A percentile compares a stretch with the other conserved stretches of the same genome.
These are phyloP conservation scores for Halictus ligatus DNA, from an alignment of 2,888 invertebrate genomes.

Conservation along the genomic window DNA sequence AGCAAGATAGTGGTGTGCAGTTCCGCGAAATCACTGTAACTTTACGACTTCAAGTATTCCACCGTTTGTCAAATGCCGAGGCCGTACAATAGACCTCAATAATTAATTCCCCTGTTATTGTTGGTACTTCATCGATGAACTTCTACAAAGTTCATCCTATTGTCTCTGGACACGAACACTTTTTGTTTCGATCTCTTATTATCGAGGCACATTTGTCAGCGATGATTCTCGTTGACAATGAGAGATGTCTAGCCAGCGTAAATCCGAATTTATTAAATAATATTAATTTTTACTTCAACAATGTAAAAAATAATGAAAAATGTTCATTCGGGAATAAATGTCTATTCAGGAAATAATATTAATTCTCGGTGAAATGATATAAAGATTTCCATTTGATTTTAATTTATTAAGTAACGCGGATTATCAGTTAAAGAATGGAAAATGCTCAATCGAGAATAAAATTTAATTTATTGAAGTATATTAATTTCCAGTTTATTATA, in stretches of 20 bases:
- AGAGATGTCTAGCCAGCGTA: not conserved
- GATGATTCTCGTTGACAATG: not conserved
- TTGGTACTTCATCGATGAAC: slow-evolving; percentile 25
- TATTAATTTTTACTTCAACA: not conserved
- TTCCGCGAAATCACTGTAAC: slow-evolving; percentile 35
- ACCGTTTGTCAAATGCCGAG: slow-evolving; percentile 17
- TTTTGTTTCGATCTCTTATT: not conserved
- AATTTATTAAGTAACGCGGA: not conserved
- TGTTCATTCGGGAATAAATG: not conserved
- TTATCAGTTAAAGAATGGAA: not conserved
- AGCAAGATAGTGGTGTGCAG: slow-evolving; percentile 18
- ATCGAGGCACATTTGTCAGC: not conserved
- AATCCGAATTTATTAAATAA: not conserved
- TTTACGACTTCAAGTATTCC: slow-evolving; percentile 23
- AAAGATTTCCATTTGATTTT: not conserved
- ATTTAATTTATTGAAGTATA: not conserved
- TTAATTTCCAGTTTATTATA: not conserved
- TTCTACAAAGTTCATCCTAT: not conserved
- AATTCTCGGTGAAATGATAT: not conserved
- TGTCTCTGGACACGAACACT: not conserved
- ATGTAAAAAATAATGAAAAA: not conserved
- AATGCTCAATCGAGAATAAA: not conserved
- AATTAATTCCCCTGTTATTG: slow-evolving; percentile 27
- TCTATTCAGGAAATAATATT: not conserved
- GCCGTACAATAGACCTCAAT: slow-evolving; percentile 17